A percentile compares a stretch with the other conserved stretches of the same genome.
Conservation (phyloP, 53 echinoderm and acorn worm species). For the Patiria pectinifera region DNA sequence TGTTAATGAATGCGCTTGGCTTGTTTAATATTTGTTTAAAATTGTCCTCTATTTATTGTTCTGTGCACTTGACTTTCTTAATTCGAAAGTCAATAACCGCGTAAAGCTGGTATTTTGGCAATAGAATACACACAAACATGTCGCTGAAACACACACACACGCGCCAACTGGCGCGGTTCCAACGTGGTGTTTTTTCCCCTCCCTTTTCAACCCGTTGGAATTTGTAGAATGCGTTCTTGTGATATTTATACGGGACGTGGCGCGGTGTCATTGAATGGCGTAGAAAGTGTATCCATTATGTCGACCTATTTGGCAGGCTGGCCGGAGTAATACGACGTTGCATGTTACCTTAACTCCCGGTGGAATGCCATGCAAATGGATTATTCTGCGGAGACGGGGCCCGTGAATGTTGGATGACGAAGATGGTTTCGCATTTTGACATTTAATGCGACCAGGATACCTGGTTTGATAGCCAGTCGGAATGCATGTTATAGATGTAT, state of each 20-base stretch:
- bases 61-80: not conserved
- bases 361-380: not conserved
- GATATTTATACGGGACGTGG: slow-evolving; percentile 12
- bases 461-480: not conserved
- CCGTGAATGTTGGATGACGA: not conserved
- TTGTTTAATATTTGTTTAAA: not conserved
- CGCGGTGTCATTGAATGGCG: not conserved
- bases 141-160: not conserved
- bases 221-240: slow-evolving; percentile 12
- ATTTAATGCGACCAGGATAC: not conserved
- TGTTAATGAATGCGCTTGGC: not conserved
- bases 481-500: not conserved
- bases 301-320: not conserved
- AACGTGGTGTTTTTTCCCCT: slow-evolving; percentile 2
- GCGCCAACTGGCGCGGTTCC: not conserved
- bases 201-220: not conserved
- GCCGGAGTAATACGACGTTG: not conserved
- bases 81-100: too few species aligned
- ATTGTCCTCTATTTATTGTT: not conserved
- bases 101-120: not conserved
- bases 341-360: not conserved
- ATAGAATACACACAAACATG: not conserved
- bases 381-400: not conserved
- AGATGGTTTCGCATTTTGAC: not conserved
- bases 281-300: not conserved